A percentile compares a stretch with the other conserved stretches of the same genome.
Evolutionary conservation across 2,797 vertebrate species (phyloP).

Genomic region (Catharus ustulatus): DNA sequence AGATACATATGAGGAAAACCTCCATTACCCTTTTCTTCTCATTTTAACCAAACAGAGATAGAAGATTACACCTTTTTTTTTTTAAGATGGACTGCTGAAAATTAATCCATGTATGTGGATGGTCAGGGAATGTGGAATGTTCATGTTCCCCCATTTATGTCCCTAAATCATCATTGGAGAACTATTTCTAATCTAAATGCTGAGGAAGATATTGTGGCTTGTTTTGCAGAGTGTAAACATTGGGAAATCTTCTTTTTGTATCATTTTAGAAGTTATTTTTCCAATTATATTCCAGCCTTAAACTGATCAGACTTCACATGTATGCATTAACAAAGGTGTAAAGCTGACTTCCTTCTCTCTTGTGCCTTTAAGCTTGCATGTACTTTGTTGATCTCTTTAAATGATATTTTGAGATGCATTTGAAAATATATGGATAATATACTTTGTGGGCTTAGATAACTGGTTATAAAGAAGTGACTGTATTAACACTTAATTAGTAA

Average conservation of each 20-base stretch:
- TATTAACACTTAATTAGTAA: constrained; percentile 27
- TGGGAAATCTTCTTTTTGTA: background rate
- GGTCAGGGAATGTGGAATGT: background rate
- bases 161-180: background rate
- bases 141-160: background rate
- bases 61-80: constrained; percentile 25
- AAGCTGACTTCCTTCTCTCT: background rate
- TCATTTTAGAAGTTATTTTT: background rate
- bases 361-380: constrained; percentile 22
- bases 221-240: background rate
- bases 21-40: constrained; percentile 94
- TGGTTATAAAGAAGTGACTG: constrained; percentile 23
- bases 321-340: background rate
- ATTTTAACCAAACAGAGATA: constrained; percentile 83
- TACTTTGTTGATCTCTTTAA: constrained; percentile 20
- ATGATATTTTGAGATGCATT: constrained; percentile 14
- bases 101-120: background rate
- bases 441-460: background rate
- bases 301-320: background rate
- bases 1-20: constrained; percentile 90
- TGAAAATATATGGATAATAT: constrained; percentile 19
- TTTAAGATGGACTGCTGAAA: constrained; percentile 8
- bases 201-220: background rate
- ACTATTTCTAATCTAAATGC: background rate
- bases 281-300: background rate